Evolutionary conservation across 2,888 invertebrate species (phyloP).

Genomic region (Lithophane ornitopus): DNA sequence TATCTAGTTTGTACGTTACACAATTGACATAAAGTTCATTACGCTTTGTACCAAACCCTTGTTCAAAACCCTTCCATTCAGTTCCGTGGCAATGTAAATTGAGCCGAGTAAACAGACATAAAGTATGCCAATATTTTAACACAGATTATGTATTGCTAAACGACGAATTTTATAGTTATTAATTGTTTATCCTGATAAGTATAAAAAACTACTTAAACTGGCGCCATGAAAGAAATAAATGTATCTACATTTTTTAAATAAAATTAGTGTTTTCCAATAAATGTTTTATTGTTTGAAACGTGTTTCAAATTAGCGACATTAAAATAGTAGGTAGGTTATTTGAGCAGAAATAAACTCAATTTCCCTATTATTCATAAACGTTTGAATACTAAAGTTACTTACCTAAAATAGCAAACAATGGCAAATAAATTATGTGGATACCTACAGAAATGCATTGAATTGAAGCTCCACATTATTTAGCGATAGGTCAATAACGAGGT

Average conservation of each 20-base stretch:
- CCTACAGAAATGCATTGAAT: constrained; percentile 18
- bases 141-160: constrained; percentile 55
- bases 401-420: constrained; percentile 13
- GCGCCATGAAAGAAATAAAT: constrained; percentile 17
- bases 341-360: neutral
- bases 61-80: too few species aligned
- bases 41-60: too few species aligned
- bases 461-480: constrained; percentile 31
- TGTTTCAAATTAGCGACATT: neutral
- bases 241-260: neutral
- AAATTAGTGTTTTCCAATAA: neutral
- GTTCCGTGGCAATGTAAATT: too few species aligned
- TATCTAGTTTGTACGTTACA: too few species aligned
- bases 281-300: neutral
- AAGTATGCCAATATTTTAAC: constrained; percentile 59
- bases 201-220: constrained; percentile 21
- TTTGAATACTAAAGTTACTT: neutral
- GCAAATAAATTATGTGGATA: constrained; percentile 8
- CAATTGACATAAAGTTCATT: too few species aligned
- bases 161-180: constrained; percentile 35
- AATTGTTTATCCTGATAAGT: neutral
- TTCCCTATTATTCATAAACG: neutral
- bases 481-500: constrained; percentile 31
- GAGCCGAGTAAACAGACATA: constrained; percentile 48
- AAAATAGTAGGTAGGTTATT: neutral